These are phyloP conservation scores for Paragorgia papillata DNA, from an alignment of 92 coral and sea anemone species.

Conservation along the genomic window DNA sequence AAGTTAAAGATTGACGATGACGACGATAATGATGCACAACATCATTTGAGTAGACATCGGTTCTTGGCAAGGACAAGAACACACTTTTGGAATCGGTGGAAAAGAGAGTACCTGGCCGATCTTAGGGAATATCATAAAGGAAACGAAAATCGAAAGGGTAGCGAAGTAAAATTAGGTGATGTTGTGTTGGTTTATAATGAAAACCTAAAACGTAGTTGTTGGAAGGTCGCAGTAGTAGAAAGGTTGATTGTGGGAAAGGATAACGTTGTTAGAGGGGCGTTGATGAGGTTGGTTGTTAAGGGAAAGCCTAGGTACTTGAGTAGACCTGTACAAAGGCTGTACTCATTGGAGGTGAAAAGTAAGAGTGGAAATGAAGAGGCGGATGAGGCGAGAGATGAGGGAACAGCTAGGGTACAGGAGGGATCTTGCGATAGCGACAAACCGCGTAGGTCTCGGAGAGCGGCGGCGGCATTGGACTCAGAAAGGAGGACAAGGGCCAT, in stretches of 20 bases:
- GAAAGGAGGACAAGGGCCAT: conserved; percentile 41
- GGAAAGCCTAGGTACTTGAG: not conserved
- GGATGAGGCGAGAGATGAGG: not conserved
- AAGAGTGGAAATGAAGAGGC: not conserved
- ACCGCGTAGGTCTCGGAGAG: conserved; percentile 18
- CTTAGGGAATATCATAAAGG: not conserved
- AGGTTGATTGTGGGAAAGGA: conserved; percentile 4
- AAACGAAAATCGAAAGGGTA: not conserved
- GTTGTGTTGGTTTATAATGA: conserved; percentile 3
- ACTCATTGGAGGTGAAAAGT: not conserved
- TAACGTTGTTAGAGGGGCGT: conserved; percentile 5
- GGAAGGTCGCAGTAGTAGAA: conserved; percentile 9
- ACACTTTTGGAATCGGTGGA: conserved; percentile 44
- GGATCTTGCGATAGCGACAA: not conserved
- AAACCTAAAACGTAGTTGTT: not conserved
- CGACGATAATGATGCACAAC: not conserved
- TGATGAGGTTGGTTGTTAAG: not conserved
- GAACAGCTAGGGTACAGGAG: not conserved
- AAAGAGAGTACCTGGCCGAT: conserved; percentile 6
- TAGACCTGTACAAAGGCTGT: not conserved
- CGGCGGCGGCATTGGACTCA: conserved; percentile 54
- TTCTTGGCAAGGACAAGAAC: conserved; percentile 34
- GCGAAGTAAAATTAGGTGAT: not conserved
- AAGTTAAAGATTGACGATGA: not conserved
- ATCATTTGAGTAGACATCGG: not conserved